Evolutionary conservation across 1,140 invertebrate genomes (phyloP).

Genomic region (Lasaia peninsularis): DNA sequence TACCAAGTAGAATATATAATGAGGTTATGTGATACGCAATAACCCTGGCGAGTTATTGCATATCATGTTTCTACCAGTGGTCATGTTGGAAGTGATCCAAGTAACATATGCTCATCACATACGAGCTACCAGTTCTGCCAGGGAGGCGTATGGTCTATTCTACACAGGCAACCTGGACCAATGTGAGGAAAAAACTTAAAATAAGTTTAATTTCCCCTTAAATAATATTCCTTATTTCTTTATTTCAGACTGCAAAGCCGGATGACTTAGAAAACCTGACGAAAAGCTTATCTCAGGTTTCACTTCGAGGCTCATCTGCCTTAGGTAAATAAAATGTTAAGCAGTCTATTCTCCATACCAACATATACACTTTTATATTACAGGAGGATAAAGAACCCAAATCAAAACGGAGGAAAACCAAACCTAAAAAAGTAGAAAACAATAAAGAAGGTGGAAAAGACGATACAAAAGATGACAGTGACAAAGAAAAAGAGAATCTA

Average conservation of each 20-base stretch:
- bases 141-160: too few relatives aligned
- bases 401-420: constrained; percentile 42
- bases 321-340: constrained; percentile 78
- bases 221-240: constrained; percentile 26
- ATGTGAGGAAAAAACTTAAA: too few relatives aligned
- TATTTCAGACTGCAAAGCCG: constrained; percentile 72
- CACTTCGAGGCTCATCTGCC: constrained; percentile 74
- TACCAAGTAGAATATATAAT: too few relatives aligned
- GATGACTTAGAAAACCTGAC: constrained; percentile 79
- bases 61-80: too few relatives aligned
- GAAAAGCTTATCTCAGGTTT: constrained; percentile 79
- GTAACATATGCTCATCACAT: too few relatives aligned
- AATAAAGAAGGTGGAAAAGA: constrained; percentile 23
- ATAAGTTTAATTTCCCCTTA: too few relatives aligned
- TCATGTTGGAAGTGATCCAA: too few relatives aligned
- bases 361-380: constrained; percentile 65
- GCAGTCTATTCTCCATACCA: constrained; percentile 54
- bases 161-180: too few relatives aligned
- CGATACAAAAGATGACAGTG: constrained; percentile 21
- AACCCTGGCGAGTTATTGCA: too few relatives aligned
- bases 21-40: too few relatives aligned
- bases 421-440: constrained; percentile 27
- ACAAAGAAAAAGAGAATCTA: constrained; percentile 16
- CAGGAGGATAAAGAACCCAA: constrained; percentile 57
- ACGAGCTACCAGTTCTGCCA: too few relatives aligned